phyloP scores from a whole-genome alignment of 1,140 invertebrate genomes.

The Trypoxylus dichotomus region DNA sequence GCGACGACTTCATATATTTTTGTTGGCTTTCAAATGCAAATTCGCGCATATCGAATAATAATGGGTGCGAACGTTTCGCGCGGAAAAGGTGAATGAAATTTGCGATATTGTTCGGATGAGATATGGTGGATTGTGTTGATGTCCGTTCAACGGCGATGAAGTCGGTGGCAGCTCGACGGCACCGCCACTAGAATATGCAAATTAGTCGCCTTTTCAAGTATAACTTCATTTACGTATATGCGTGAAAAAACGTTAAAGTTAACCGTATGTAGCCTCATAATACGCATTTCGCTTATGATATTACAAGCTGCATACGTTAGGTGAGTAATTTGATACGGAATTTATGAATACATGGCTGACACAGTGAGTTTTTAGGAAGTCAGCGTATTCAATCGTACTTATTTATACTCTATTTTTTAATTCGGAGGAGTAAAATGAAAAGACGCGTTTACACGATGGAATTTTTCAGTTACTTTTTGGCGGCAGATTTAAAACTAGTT shows the following conservation, averaged over 20 bases:
- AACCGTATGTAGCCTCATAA: neutral
- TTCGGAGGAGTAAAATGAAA: too few relatives aligned
- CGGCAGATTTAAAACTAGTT: too few relatives aligned
- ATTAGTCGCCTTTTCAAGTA: neutral
- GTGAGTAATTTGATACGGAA: too few relatives aligned
- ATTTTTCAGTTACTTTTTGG: too few relatives aligned
- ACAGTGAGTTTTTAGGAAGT: too few relatives aligned
- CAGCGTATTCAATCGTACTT: too few relatives aligned
- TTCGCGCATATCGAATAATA: constrained; percentile 9
- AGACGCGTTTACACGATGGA: too few relatives aligned
- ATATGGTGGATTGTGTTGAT: constrained; percentile 13
- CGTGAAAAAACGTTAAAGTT: constrained; percentile 20
- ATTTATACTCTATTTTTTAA: too few relatives aligned
- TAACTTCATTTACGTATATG: constrained; percentile 1
- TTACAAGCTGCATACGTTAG: neutral
- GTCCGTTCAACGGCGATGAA: neutral
- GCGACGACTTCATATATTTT: constrained; percentile 11
- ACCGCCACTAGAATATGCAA: constrained; percentile 5
- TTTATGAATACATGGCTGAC: too few relatives aligned
- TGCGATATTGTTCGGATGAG: constrained; percentile 12
- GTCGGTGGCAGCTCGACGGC: neutral
- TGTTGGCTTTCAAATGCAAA: constrained; percentile 22
- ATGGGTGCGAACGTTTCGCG: neutral
- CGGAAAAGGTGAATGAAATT: constrained; percentile 16
- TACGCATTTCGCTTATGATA: neutral